Evolutionary conservation across 2,888 invertebrate species (phyloP).

Genomic region (Drosophila colorata): DNA sequence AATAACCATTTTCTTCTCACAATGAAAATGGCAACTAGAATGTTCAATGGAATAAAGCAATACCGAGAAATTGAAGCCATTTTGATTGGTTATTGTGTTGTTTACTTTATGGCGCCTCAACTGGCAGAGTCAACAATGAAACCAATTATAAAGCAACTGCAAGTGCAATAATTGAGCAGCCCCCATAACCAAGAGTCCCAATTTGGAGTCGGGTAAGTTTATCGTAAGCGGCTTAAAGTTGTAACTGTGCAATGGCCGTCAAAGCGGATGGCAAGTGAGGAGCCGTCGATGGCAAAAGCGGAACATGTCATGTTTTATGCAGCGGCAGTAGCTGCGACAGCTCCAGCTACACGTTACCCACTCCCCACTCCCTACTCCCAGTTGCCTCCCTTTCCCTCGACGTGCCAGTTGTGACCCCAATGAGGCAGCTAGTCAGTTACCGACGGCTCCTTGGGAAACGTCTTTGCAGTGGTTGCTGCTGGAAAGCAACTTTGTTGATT

Average conservation of each 20-base stretch:
- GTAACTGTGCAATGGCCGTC: neutral
- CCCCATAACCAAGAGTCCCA: constrained; percentile 13
- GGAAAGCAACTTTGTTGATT: constrained; percentile 71
- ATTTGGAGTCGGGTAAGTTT: constrained; percentile 29
- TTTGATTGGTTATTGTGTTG: neutral
- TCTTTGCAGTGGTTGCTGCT: constrained; percentile 10
- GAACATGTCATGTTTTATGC: constrained; percentile 63
- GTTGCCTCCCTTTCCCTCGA: too few species aligned
- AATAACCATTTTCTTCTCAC: too few species aligned
- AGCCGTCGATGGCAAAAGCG: constrained; percentile 56
- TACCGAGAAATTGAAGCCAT: neutral
- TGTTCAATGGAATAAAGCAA: neutral
- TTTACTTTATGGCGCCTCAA: neutral
- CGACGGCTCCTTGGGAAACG: constrained; percentile 21
- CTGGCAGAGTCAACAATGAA: neutral
- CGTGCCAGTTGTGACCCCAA: constrained; percentile 33
- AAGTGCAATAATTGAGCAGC: constrained; percentile 13
- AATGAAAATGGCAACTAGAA: neutral
- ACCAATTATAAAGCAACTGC: constrained; percentile 30
- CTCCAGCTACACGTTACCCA: constrained; percentile 6
- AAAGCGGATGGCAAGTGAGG: neutral
- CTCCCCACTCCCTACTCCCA: neutral
- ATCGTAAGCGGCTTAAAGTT: constrained; percentile 55
- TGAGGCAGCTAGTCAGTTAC: constrained; percentile 20
- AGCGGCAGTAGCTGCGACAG: constrained; percentile 35